Evolutionary conservation across 2,888 invertebrate species (phyloP).

Genomic region (Lochmaea crataegi): DNA sequence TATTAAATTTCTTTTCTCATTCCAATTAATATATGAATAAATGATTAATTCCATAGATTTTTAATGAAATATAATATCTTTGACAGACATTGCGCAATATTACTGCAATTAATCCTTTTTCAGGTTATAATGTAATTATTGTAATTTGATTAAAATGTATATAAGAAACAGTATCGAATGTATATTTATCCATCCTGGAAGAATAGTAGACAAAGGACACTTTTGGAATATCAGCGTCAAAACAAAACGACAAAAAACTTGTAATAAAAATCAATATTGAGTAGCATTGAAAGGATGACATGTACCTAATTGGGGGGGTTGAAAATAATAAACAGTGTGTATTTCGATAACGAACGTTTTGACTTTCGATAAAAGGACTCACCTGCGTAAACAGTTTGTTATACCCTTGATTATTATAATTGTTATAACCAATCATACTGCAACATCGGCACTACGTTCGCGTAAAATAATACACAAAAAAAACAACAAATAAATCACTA

Average conservation of each 20-base stretch:
- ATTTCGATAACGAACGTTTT: too few species aligned
- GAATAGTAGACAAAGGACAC: neutral
- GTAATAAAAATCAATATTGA: constrained; percentile 16
- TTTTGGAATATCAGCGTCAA: neutral
- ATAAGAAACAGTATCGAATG: too few species aligned
- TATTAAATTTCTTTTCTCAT: neutral
- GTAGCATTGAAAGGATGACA: constrained; percentile 12
- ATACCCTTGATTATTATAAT: constrained; percentile 79
- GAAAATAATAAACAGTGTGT: neutral
- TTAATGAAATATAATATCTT: neutral
- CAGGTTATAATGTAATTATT: too few species aligned
- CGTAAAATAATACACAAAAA: constrained; percentile 51
- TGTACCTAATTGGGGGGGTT: too few species aligned
- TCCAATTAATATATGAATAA: neutral
- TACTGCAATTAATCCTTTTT: too few species aligned
- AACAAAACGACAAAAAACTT: neutral
- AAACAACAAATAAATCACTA: constrained; percentile 22
- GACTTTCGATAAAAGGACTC: constrained; percentile 49
- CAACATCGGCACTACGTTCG: constrained; percentile 66
- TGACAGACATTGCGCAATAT: neutral
- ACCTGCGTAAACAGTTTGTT: constrained; percentile 89
- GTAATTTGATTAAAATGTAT: too few species aligned
- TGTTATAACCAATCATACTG: constrained; percentile 83
- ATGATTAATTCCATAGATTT: neutral
- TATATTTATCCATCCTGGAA: too few species aligned